A percentile compares a stretch with the other conserved stretches of the same genome.
Evolutionary conservation across 2,888 invertebrate genomes (phyloP).

Genomic region (Phoronis australis): DNA sequence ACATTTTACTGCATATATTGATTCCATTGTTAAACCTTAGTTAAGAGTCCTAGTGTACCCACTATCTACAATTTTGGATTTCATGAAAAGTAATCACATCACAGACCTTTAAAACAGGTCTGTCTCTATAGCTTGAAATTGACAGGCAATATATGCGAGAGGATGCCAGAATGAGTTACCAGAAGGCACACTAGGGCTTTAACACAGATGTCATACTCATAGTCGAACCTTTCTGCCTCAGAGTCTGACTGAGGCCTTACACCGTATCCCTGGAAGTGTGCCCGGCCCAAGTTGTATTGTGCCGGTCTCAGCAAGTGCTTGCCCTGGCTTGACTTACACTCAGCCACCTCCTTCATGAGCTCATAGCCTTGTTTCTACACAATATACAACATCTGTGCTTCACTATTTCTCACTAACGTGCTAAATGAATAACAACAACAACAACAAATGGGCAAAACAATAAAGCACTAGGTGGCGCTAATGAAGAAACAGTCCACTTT

Average conservation of each 20-base stretch:
- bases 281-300: slow-evolving; percentile 48
- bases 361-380: slow-evolving; percentile 40
- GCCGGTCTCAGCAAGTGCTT: slow-evolving; percentile 41
- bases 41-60: too few relatives aligned
- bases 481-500: too few relatives aligned
- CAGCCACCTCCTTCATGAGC: slow-evolving; percentile 34
- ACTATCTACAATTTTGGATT: too few relatives aligned
- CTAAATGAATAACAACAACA: background rate
- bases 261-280: slow-evolving; percentile 51
- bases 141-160: too few relatives aligned
- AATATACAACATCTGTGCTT: background rate
- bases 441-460: slow-evolving; percentile 4
- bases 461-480: too few relatives aligned
- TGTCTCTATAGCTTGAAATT: too few relatives aligned
- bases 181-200: background rate
- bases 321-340: slow-evolving; percentile 22
- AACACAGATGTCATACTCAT: background rate
- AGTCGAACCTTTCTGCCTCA: slow-evolving; percentile 44
- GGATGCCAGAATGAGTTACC: too few relatives aligned
- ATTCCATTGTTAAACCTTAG: too few relatives aligned
- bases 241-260: slow-evolving; percentile 40
- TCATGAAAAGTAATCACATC: too few relatives aligned
- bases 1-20: too few relatives aligned
- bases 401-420: background rate
- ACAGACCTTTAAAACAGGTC: too few relatives aligned